A percentile compares a stretch with the other conserved stretches of the same genome.
Conservation (phyloP, 2,113 vertebrate species). For the Xyrauchen texanus region DNA sequence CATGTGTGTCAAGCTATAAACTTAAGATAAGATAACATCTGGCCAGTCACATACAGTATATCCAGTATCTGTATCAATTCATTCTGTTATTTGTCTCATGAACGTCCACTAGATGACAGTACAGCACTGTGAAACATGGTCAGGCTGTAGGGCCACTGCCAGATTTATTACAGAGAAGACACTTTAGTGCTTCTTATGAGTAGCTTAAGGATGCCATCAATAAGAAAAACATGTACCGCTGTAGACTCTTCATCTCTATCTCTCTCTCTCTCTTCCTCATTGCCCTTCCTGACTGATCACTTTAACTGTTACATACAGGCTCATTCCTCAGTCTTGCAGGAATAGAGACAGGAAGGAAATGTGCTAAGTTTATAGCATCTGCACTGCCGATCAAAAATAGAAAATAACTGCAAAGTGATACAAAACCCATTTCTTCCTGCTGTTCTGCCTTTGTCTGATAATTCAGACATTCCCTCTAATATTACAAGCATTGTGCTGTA, state of each 20-base stretch:
- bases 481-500: neutral
- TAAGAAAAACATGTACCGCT: neutral
- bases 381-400: no score
- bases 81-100: neutral
- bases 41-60: no score
- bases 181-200: neutral
- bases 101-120: conserved; percentile 43
- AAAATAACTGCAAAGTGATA: neutral
- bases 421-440: neutral
- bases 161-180: no score
- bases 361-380: neutral
- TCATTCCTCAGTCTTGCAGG: neutral
- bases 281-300: neutral
- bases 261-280: neutral
- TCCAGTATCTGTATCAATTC: no score
- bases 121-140: neutral
- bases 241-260: neutral
- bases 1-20: no score
- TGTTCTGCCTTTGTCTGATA: neutral
- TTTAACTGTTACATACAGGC: no score
- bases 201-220: neutral
- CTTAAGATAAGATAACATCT: no score
- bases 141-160: no score
- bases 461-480: neutral
- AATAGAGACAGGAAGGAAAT: neutral